These are phyloP conservation scores for Cantharis rustica DNA, from an alignment of 2,888 invertebrate genomes.

Conservation along the genomic window DNA sequence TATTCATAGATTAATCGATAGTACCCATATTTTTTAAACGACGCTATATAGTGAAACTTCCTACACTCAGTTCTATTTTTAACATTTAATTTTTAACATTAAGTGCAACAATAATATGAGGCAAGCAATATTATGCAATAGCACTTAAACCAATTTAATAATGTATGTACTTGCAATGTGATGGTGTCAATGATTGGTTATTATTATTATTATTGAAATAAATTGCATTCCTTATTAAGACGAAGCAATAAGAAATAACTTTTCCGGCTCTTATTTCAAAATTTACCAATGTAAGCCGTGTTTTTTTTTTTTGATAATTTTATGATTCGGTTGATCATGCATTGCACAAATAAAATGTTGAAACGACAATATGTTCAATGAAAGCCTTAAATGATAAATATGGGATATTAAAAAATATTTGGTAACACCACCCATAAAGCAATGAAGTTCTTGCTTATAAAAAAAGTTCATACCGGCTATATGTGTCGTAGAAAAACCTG, in stretches of 20 bases:
- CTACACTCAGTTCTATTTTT: not conserved
- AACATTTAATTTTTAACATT: not conserved
- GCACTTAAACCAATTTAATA: not conserved
- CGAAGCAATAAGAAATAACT: not conserved
- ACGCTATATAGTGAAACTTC: not conserved
- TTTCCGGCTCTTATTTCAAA: not conserved
- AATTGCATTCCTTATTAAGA: not conserved
- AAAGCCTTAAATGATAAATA: not conserved
- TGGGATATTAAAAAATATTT: not conserved
- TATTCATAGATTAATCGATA: not conserved
- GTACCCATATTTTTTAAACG: not conserved
- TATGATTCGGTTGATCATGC: not conserved
- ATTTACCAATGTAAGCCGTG: no score
- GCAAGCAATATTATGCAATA: not conserved
- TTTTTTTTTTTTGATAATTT: not conserved
- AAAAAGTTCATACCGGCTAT: slow-evolving; percentile 22
- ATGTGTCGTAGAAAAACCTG: slow-evolving; percentile 22
- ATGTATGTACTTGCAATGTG: not conserved
- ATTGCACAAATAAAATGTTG: not conserved
- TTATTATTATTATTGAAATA: not conserved
- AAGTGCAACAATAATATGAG: not conserved
- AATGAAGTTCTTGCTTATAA: not conserved
- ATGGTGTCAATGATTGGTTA: not conserved
- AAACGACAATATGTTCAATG: not conserved
- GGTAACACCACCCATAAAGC: not conserved